A percentile compares a stretch with the other conserved stretches of the same genome.
phyloP scores from a whole-genome alignment of 1,140 invertebrate genomes.

The Delia radicum region DNA sequence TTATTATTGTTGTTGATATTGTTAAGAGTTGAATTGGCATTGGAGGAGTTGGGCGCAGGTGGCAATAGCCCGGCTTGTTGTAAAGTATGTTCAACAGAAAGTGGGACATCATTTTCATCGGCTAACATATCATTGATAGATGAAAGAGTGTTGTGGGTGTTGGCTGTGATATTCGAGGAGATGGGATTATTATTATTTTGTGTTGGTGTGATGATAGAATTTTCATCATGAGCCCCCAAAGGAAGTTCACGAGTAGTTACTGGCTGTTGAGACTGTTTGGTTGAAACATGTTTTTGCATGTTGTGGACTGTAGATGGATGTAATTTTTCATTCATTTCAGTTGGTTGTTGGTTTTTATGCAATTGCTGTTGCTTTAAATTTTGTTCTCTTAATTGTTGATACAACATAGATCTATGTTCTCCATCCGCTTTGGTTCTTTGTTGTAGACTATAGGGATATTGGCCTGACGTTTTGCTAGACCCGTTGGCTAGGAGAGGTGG shows the following conservation, averaged over 20 bases:
- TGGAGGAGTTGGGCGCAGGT: not conserved
- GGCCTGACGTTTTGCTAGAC: slow-evolving; percentile 7
- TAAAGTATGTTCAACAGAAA: slow-evolving; percentile 26
- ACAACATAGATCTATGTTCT: slow-evolving; percentile 25
- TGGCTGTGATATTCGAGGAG: no score
- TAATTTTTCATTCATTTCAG: not conserved
- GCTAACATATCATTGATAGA: not conserved
- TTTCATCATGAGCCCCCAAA: slow-evolving; percentile 25
- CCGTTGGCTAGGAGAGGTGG: slow-evolving; percentile 11
- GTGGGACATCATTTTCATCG: not conserved
- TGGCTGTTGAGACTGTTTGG: not conserved
- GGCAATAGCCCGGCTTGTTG: slow-evolving; percentile 29
- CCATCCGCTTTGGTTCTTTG: slow-evolving; percentile 31
- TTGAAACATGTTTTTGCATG: not conserved
- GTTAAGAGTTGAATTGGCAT: slow-evolving; percentile 12
- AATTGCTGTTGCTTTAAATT: slow-evolving; percentile 27
- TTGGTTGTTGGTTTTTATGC: not conserved
- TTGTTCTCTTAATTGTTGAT: slow-evolving; percentile 28
- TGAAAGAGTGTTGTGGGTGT: not conserved
- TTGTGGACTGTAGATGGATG: slow-evolving; percentile 21
- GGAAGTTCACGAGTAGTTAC: slow-evolving; percentile 26
- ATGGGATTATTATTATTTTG: not conserved
- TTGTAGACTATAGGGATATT: slow-evolving; percentile 25
- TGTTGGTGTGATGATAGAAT: not conserved
- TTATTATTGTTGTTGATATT: slow-evolving; percentile 18